These are phyloP conservation scores for Acanthiza pusilla DNA, from an alignment of 2,797 vertebrate genomes.

Conservation along the genomic window DNA sequence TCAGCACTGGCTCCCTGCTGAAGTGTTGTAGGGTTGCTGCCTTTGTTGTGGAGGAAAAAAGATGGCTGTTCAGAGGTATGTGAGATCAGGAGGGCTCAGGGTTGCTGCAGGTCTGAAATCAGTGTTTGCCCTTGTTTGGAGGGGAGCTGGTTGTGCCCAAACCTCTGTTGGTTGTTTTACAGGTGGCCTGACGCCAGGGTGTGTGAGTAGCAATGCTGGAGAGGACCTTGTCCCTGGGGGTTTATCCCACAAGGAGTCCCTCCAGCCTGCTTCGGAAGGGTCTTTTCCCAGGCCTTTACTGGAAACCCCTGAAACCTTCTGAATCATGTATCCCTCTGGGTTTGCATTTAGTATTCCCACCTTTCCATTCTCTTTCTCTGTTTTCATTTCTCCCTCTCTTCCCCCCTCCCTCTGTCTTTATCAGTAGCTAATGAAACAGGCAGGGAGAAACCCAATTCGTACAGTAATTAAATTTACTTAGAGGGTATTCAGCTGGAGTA, in stretches of 20 bases:
- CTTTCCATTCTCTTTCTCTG: not conserved
- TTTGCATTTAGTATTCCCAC: not conserved
- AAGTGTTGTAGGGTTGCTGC: not conserved
- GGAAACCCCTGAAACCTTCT: not conserved
- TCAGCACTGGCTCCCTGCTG: not conserved
- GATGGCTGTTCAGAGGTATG: not conserved
- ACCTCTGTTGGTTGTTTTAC: not conserved
- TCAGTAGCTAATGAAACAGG: conserved; percentile 75
- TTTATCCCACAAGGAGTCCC: not conserved
- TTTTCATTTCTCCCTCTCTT: not conserved
- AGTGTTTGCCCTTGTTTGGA: not conserved
- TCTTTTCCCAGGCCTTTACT: not conserved
- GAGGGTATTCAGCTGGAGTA: conserved; percentile 79
- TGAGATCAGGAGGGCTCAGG: not conserved
- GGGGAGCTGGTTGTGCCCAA: not conserved
- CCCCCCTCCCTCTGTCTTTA: conserved; percentile 40
- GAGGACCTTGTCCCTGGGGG: not conserved
- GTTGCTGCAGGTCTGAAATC: not conserved
- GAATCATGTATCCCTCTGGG: not conserved
- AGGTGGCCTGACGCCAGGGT: not conserved
- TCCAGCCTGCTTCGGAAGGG: not conserved
- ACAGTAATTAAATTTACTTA: conserved; percentile 83
- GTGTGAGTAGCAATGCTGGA: not conserved
- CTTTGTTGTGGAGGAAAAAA: not conserved
- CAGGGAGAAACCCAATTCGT: conserved; percentile 73